These are phyloP conservation scores for Tribolium freemani DNA, from an alignment of 2,888 invertebrate genomes.

Conservation along the genomic window DNA sequence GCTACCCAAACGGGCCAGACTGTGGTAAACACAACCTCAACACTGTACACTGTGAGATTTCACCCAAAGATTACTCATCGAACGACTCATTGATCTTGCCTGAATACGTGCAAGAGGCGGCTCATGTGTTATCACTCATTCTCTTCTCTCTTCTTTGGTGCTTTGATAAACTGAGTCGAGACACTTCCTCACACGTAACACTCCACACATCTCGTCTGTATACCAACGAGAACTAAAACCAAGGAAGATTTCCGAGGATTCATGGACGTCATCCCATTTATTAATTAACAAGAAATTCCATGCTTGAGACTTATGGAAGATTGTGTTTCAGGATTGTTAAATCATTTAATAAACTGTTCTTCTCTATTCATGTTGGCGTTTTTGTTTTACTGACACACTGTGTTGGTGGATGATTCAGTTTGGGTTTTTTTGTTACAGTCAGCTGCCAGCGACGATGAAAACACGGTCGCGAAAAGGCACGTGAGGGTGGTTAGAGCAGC, in stretches of 20 bases:
- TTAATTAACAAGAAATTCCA: constrained; percentile 7
- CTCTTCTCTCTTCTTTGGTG: background rate
- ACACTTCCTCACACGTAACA: constrained; percentile 37
- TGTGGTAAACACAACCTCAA: constrained; percentile 47
- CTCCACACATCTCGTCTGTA: constrained; percentile 51
- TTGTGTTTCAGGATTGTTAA: constrained; percentile 19
- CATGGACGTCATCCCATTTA: constrained; percentile 7
- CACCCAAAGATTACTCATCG: constrained; percentile 29
- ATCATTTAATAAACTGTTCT: constrained; percentile 11
- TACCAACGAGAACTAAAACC: constrained; percentile 49
- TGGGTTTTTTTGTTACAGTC: constrained; percentile 59
- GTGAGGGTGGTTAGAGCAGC: constrained; percentile 61
- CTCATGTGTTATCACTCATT: background rate
- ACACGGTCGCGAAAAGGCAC: constrained; percentile 60
- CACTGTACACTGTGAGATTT: constrained; percentile 56
- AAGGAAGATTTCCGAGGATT: constrained; percentile 27
- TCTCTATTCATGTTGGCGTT: background rate
- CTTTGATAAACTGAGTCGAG: constrained; percentile 3
- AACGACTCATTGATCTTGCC: constrained; percentile 47
- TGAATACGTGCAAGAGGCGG: constrained; percentile 52
- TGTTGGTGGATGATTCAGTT: constrained; percentile 2
- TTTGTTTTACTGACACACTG: background rate
- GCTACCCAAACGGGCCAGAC: constrained; percentile 29
- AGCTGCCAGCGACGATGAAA: constrained; percentile 54
- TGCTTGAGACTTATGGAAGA: constrained; percentile 10